phyloP scores from a whole-genome alignment of 2,113 vertebrate genomes.

The Brachypteracias leptosomus region DNA sequence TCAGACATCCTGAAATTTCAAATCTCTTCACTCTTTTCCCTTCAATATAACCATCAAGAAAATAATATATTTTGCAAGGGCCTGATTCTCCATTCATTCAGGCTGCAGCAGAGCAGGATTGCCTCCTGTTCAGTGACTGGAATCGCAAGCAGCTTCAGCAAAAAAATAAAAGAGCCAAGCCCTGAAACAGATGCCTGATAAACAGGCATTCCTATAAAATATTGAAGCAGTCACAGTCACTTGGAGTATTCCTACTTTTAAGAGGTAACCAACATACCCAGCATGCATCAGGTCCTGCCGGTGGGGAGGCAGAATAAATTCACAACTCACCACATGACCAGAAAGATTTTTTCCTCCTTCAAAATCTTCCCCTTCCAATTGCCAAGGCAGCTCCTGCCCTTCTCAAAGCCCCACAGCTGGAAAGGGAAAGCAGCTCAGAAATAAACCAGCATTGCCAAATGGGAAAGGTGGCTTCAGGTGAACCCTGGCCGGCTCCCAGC shows the following conservation, averaged over 20 bases:
- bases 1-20: background rate
- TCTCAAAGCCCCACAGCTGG: background rate
- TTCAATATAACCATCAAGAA: background rate
- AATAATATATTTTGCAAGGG: background rate
- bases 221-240: background rate
- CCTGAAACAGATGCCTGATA: background rate
- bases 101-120: background rate
- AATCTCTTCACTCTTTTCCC: background rate
- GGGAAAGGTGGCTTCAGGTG: background rate
- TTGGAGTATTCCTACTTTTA: background rate
- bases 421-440: background rate
- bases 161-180: background rate
- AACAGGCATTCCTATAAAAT: background rate
- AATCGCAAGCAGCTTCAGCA: background rate
- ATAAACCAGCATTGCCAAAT: background rate
- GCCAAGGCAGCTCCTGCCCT: background rate
- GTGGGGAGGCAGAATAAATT: background rate
- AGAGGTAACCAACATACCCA: background rate
- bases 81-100: background rate
- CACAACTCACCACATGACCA: background rate
- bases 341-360: background rate
- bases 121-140: background rate
- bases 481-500: background rate
- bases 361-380: background rate
- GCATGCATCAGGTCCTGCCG: background rate